Base-by-base conservation (phyloP, 2,888 invertebrate species). In the Hofmannophila pseudospretella region DNA sequence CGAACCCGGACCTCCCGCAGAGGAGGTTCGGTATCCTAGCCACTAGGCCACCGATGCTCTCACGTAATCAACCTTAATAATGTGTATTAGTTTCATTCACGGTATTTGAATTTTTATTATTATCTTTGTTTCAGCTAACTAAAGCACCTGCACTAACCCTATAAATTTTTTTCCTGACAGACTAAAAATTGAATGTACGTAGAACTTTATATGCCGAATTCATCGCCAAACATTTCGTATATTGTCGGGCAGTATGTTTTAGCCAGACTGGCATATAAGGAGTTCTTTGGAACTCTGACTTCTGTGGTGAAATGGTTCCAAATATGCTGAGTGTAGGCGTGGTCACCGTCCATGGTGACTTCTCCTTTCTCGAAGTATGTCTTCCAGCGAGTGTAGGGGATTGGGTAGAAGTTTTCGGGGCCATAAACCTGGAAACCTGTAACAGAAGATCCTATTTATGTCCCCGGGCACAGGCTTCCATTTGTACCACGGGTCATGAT, bases 341-440 rank as follows among this genome's bases (percentile, higher is more conserved):
- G 26, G 1, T 2, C 7, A 3, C 34, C 30, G 7, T 33, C 26
- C 1, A 34, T 9, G 1, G 34, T 66, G 41, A 89, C 67, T 20
- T 71, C 48, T 11, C 71, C 54, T 3, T 66, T 61, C 25, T 87
- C 70, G 52, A 93, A 93, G 61, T 91, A 93, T 45, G 84, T 62
- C 5, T 64, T 66, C 91, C 92, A 92, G 11, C 89, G 65, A 41
- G 67, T 65, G 88, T 90, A 92, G 12, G 79, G 82, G 22, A 92
- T 80, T 0, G 92, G 90, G 65, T 93, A 93, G 58, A 93, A 92
- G 1, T 80, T 68, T 11, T 86, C 76, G 1, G 88, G 85, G 0
- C 89, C 82, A 49, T 84, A 89, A 0, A 93, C 90, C 31, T 26
- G 10, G 26, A 26, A 26, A 2, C 26, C 26, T 26, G 26, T 7